Evolutionary conservation across 1,140 invertebrate species (phyloP), one percentile per base, ranked within the genome.

Genomic region (Philotrypesis tridentata): DNA sequence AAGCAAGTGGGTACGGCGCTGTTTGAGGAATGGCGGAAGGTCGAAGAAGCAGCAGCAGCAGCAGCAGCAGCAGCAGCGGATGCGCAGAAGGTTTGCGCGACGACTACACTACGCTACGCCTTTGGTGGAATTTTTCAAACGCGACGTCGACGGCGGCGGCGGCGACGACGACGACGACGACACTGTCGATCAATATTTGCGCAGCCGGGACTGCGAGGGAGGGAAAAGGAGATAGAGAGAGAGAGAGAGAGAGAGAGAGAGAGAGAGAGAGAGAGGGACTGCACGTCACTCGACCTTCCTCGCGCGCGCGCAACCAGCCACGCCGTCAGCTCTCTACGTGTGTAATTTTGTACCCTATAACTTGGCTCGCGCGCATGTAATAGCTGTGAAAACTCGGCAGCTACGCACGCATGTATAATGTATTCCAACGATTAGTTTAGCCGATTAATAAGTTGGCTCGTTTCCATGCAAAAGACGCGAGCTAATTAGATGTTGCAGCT

Each of bases 121-220:
- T 89, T 88, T 84, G 87, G 86, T 89, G 89, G 89, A 89, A 90
- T 90, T 90, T 89, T 90, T 90, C 87, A 79, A 78, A 73, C 82
- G 70, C 55, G 68, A 88, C 87, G 87, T 85, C 85, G 68, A 71
- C 68, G 33, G 21, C 68, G 40, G 6, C 25, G 25, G 12, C 78
- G 68, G 29, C 78, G 85, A 72, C 84, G 88, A 85, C 88, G 86
- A 89, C 88, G 89, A 90, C 79, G 70, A 65, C 79, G 85, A 55
- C 83, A 88, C 84, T 88, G 86, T 89, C 88, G 89, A 90, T 90
- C 89, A 90, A 90, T 90, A 90, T 90, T 90, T 90, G 88, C 88
- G 88, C 89, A 90, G 89, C 89, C 82, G 82, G 88, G 87, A 88
- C 85, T 86, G 82, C 65, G 27, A 86, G 83, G 21, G 11, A 17